Base-by-base conservation (phyloP, 2,888 invertebrate species). In the Caenorhabditis drosophilae region DNA sequence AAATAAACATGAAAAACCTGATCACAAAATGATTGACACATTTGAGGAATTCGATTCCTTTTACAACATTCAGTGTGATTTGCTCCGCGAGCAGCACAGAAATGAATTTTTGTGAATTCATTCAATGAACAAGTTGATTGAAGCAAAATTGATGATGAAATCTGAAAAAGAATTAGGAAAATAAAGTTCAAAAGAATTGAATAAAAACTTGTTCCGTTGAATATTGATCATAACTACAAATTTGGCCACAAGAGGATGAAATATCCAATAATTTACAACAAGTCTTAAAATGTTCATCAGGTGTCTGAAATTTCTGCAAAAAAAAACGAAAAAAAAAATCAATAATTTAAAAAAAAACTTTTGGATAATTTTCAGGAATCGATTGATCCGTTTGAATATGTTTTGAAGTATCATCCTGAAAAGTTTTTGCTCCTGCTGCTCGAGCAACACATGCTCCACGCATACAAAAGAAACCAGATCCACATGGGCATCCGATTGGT, bases 31-130 rank as follows among this genome's bases (percentile, higher is more conserved):
- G 58, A 57, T 22, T 60, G 46, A 38, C 72, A 72, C 2, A 51
- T 47, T n/a, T 23, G 15, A 15, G 63, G 63, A 25, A 72, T 51
- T 3, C 42, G 23, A 27, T 53, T 55, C 22, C 51, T 51, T 9
- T 38, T 22, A 34, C 72, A 72, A 44, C 72, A 72, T 2, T 57
- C 54, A 6, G 69, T 72, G 44, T 72, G 72, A 35, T 72, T 67
- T 1, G 67, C 47, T 6, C 69, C 72, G 11, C 69, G 36, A 9
- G 72, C 67, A 1, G 72, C 72, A 48, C 72, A 72, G 38, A 69
- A 72, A 41, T 69, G 69, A n/a, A 72, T 52, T 35, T 69, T 69
- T 1, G 49, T 53, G 2, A 72, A 46, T 7, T 63, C 59, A 2
- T 50, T 46, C 2, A 60, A 34, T 1, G 62, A 63, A 49, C 72